phyloP scores from a whole-genome alignment of 2,113 vertebrate species.

The Rana temporaria region DNA sequence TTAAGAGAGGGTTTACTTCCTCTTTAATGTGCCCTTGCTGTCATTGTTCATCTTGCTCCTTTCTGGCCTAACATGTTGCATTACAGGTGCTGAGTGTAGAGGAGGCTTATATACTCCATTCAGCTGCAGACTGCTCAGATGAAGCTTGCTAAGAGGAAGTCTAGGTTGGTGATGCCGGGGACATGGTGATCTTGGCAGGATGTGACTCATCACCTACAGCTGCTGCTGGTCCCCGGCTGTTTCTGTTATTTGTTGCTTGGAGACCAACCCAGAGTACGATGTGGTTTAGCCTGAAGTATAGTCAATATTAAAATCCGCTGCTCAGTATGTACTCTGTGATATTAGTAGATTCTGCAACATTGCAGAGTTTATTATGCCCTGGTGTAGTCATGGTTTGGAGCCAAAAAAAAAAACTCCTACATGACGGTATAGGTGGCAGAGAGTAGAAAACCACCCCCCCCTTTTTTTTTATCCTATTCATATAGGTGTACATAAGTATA shows the following conservation, averaged over 20 bases:
- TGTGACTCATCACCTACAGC: slow-evolving; percentile 43
- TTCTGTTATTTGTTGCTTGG: slow-evolving; percentile 33
- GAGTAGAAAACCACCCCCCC: too few species aligned
- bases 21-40: too few species aligned
- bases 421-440: too few species aligned
- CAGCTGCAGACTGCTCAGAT: slow-evolving; percentile 1
- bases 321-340: too few species aligned
- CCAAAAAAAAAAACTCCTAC: too few species aligned
- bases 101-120: neutral
- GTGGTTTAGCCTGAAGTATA: neutral
- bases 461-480: too few species aligned
- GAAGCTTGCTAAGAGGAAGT: slow-evolving; percentile 13
- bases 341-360: too few species aligned
- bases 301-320: neutral
- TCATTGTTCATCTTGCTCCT: too few species aligned
- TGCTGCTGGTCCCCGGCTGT: slow-evolving; percentile 7
- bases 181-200: slow-evolving; percentile 35
- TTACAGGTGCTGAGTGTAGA: slow-evolving; percentile 4
- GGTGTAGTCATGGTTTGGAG: too few species aligned
- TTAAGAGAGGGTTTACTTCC: too few species aligned
- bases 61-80: neutral
- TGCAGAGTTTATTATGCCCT: too few species aligned
- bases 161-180: neutral
- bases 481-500: too few species aligned
- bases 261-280: neutral